Base-by-base conservation (phyloP, 2,888 invertebrate species). In the Acrobasis suavella region DNA sequence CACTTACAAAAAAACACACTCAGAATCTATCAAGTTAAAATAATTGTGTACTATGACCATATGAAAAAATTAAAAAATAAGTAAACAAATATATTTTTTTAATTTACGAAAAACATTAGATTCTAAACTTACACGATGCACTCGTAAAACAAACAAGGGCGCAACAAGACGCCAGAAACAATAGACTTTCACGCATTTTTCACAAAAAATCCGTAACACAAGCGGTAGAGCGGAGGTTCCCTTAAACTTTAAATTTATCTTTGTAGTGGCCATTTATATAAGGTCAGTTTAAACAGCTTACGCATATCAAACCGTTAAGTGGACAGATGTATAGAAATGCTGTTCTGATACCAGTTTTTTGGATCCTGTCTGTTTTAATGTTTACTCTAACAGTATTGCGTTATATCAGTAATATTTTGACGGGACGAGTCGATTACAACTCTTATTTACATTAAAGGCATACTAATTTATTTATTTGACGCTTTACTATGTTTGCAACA, bases 201-300 rank as follows among this genome's bases (percentile, higher is more conserved):
- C 9, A 3, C 32, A 62, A 22, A 52, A 9, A 59, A 55, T 22
- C n/a, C 2, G 52, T 17, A 37, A 56, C 56, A 56, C 56, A 42
- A 56, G 56, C 56, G 56, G 9, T 17, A 14, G n/a, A 12, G 12
- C 16, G 42, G 12, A 56, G 42, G 42, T 56, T 56, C 56, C 46
- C 22, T 17, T 56, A 42, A 14, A 22, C 42, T 46, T 56, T 55
- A 16, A 56, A 22, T 10, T 5, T 0, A 56, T 17, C 22, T 42
- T 46, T 46, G 50, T 15, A 56, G 46, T 64, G 62, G 37, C 58
- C 60, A 64, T 60, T 58, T 65, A 66, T 68, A 68, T 68, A 68
- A 65, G 68, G 68, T 62, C 68, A 66, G 50, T 58, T 42, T 64
- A 59, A 17, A 42, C n/a, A 58, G 55, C 46, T n/a, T 50, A 62